These are phyloP conservation scores for Limonius californicus DNA, from an alignment of 1,140 invertebrate genomes.

Conservation along the genomic window DNA sequence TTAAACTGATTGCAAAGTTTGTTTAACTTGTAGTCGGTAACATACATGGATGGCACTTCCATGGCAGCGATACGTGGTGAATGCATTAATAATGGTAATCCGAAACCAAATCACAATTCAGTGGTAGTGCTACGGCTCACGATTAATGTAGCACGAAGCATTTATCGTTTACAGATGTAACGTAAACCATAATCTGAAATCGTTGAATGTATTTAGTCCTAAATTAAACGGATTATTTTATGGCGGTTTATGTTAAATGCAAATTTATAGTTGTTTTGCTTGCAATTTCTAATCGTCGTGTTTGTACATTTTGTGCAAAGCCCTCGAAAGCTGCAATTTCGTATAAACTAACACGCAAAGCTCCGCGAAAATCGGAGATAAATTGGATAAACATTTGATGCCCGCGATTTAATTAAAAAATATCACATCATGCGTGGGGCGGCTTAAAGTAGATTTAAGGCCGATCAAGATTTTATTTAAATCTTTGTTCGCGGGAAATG, in stretches of 20 bases:
- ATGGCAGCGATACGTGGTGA: background rate
- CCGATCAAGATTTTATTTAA: too few species aligned
- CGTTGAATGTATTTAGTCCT: conserved; percentile 1
- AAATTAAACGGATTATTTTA: conserved; percentile 12
- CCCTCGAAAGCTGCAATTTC: too few species aligned
- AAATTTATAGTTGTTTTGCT: conserved; percentile 3
- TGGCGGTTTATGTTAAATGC: background rate
- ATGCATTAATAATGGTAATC: conserved; percentile 9
- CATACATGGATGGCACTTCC: background rate
- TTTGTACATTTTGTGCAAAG: background rate
- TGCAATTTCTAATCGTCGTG: background rate
- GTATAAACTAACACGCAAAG: too few species aligned
- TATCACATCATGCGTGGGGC: too few species aligned
- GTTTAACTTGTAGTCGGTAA: conserved; percentile 9
- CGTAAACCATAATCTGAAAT: conserved; percentile 14
- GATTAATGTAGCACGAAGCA: conserved; percentile 1
- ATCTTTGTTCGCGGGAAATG: too few species aligned
- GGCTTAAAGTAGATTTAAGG: too few species aligned
- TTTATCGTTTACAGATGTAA: conserved; percentile 13
- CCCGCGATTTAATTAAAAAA: too few species aligned
- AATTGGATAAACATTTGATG: too few species aligned
- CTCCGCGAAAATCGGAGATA: too few species aligned
- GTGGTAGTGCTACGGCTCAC: background rate
- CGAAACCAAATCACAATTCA: conserved; percentile 3
- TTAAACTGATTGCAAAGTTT: conserved; percentile 7